These are phyloP conservation scores for Dendroctonus valens DNA, from an alignment of 1,140 invertebrate species.

Conservation along the genomic window DNA sequence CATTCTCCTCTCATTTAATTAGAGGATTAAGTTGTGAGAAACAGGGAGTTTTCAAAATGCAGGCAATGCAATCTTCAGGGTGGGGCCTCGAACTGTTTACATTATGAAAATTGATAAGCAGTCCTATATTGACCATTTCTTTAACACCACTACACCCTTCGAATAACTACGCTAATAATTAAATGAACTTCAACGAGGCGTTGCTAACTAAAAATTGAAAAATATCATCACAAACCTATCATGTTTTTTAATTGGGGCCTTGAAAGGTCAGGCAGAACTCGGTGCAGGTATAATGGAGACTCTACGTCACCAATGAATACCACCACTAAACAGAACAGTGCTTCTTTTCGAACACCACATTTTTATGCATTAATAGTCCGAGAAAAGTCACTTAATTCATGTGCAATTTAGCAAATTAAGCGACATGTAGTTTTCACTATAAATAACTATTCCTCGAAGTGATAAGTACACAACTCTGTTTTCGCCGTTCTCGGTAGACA, in stretches of 20 bases:
- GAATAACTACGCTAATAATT: not conserved
- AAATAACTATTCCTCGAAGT: conserved; percentile 17
- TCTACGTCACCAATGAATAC: conserved; percentile 34
- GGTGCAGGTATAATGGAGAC: conserved; percentile 38
- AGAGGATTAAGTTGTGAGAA: too few species aligned
- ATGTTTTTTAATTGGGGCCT: conserved; percentile 36
- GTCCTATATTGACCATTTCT: not conserved
- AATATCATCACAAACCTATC: conserved; percentile 28
- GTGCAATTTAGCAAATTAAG: conserved; percentile 1
- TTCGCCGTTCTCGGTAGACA: conserved; percentile 20
- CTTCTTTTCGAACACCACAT: conserved; percentile 13
- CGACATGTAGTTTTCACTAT: not conserved
- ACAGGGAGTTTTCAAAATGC: too few species aligned
- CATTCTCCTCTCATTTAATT: not conserved
- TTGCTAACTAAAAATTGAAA: conserved; percentile 4
- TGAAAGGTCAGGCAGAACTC: conserved; percentile 34
- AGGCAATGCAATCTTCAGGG: conserved; percentile 13
- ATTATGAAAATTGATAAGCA: conserved; percentile 19
- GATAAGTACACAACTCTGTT: conserved; percentile 15
- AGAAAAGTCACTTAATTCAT: conserved; percentile 21
- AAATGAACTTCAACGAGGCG: not conserved
- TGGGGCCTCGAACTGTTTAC: conserved; percentile 37
- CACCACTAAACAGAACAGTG: conserved; percentile 26
- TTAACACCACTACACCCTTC: not conserved
- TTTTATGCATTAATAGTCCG: conserved; percentile 19